phyloP scores from a whole-genome alignment of 2,888 invertebrate genomes.

The Erannis defoliaria region DNA sequence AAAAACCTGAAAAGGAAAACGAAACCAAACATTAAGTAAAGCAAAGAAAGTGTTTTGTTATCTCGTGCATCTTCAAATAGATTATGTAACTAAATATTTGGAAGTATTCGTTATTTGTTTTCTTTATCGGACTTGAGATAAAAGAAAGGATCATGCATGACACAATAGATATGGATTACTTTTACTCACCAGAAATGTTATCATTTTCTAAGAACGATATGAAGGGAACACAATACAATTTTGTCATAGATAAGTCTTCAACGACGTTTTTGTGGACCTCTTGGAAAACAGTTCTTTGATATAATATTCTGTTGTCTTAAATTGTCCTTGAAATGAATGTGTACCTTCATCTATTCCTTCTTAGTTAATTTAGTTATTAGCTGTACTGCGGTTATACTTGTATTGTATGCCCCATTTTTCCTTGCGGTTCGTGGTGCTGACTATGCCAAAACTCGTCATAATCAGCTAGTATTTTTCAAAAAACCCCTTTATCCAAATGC shows the following conservation, averaged over 20 bases:
- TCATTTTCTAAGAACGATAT: conserved; percentile 35
- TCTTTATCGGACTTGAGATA: conserved; percentile 48
- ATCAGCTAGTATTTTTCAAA: too few species aligned
- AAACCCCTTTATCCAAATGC: too few species aligned
- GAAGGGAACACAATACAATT: conserved; percentile 19
- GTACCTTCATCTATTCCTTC: too few species aligned
- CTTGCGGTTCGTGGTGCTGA: too few species aligned
- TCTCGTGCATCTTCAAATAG: conserved; percentile 34
- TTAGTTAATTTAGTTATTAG: too few species aligned
- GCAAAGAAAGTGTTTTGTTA: conserved; percentile 31
- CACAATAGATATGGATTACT: conserved; percentile 33
- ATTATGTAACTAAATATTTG: conserved; percentile 41
- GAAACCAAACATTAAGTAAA: conserved; percentile 23
- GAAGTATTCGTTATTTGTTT: conserved; percentile 45
- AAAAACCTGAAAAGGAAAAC: conserved; percentile 8
- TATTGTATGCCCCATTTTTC: too few species aligned
- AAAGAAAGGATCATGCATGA: conserved; percentile 27
- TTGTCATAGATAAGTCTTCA: conserved; percentile 37
- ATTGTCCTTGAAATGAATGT: neutral
- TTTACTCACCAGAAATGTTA: conserved; percentile 32
- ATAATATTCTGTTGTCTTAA: neutral
- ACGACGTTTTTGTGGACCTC: conserved; percentile 12
- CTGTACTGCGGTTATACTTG: too few species aligned
- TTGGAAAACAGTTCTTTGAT: neutral
- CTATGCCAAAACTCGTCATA: too few species aligned